Percentiles rank a stretch among this genome's conserved stretches.
phyloP scores from a whole-genome alignment of 2,113 vertebrate species.

The Tonatia bakeri region DNA sequence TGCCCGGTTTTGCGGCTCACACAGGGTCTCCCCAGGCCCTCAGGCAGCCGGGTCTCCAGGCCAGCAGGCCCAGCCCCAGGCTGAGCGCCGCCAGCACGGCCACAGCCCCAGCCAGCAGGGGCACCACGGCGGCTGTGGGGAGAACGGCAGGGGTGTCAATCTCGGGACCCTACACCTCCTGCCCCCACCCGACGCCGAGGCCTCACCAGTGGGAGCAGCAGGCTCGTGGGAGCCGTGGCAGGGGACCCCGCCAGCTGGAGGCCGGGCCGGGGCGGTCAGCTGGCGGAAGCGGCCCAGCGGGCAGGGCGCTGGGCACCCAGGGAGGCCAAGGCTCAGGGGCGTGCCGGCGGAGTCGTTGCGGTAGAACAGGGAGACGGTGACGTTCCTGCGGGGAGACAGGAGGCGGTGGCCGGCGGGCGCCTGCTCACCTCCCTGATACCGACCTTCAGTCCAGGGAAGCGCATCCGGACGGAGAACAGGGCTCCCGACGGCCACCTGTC shows the following conservation, averaged over 20 bases:
- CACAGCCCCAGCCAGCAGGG: constrained; percentile 62
- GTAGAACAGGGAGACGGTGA: constrained; percentile 72
- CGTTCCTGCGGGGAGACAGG: constrained; percentile 40
- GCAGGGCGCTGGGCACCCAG: constrained; percentile 56
- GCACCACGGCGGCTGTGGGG: constrained; percentile 29
- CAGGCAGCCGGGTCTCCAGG: constrained; percentile 58
- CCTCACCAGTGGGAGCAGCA: constrained; percentile 44
- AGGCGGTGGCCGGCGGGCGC: neutral
- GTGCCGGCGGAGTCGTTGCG: constrained; percentile 45
- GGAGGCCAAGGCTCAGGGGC: constrained; percentile 54
- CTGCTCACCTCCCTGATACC: neutral
- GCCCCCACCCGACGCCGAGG: neutral
- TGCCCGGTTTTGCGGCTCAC: neutral
- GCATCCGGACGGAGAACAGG: neutral
- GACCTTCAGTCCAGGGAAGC: neutral
- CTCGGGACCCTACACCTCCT: accelerated
- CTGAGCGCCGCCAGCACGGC: constrained; percentile 40
- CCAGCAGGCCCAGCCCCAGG: constrained; percentile 51
- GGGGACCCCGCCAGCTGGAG: constrained; percentile 21
- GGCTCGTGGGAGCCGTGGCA: neutral
- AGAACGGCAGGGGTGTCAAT: constrained; percentile 14
- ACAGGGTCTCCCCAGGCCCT: constrained; percentile 25
- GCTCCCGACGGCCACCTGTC: neutral
- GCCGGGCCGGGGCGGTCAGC: constrained; percentile 50
- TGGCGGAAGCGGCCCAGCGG: constrained; percentile 54